Conservation (phyloP, 1,140 invertebrate genomes). For the Anastrepha ludens region DNA sequence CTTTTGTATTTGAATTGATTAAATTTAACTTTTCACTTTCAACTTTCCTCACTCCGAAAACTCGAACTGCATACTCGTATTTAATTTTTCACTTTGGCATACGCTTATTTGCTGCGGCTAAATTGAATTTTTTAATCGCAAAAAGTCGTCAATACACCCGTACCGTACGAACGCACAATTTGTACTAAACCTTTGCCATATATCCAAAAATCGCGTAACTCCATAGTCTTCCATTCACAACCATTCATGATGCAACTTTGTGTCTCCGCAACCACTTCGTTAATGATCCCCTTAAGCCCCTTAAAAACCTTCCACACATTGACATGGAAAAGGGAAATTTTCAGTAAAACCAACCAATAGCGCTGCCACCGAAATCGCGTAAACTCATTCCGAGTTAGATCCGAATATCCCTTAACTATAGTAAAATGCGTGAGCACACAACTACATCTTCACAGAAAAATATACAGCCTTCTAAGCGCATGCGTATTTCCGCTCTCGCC, state of each 20-base stretch:
- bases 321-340: not conserved
- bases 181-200: conserved; percentile 56
- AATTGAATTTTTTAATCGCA: not conserved
- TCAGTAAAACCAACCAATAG: not conserved
- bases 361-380: no score
- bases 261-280: not conserved
- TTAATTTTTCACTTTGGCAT: not conserved
- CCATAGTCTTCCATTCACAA: not conserved
- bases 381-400: no score
- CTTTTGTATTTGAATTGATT: no score
- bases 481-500: not conserved
- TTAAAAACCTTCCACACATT: not conserved
- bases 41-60: not conserved
- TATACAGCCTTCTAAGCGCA: not conserved
- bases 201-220: conserved; percentile 53
- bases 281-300: not conserved
- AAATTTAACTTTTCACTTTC: not conserved
- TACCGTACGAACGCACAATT: conserved; percentile 57
- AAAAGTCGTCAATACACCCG: conserved; percentile 55
- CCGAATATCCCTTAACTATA: not conserved
- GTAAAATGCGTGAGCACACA: not conserved
- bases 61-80: not conserved
- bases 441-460: not conserved
- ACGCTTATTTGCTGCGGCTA: not conserved
- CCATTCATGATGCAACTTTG: not conserved